Conservation (phyloP, 2,113 vertebrate species). For the Leuciscus idus region DNA sequence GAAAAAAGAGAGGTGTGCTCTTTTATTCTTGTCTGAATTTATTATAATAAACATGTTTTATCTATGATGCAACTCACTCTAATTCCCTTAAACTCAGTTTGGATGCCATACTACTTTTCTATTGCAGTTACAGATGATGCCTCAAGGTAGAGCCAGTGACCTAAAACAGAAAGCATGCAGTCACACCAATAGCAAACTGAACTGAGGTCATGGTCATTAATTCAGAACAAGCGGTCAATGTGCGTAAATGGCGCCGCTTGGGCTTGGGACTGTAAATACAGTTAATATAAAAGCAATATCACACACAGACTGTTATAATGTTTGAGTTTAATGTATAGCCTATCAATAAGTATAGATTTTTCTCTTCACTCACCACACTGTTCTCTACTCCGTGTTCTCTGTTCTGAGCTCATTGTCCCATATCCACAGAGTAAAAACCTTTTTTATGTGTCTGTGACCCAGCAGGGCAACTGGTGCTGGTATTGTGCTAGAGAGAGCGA, state of each 20-base stretch:
- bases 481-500: constrained; percentile 17
- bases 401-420: not conserved
- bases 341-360: not conserved
- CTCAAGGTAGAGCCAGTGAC: not conserved
- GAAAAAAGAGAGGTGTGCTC: not conserved
- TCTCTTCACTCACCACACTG: constrained; percentile 2
- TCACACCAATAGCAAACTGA: not conserved
- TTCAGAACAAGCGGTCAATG: not conserved
- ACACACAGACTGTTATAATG: not conserved
- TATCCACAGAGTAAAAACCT: not conserved
- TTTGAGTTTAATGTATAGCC: not conserved
- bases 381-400: not conserved
- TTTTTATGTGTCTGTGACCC: constrained; percentile 7
- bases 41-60: not conserved
- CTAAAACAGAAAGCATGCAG: not conserved
- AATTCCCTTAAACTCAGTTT: not conserved
- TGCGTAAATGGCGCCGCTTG: not conserved
- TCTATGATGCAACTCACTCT: not conserved
- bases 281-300: not conserved
- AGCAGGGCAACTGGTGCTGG: not conserved
- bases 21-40: not conserved
- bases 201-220: not conserved
- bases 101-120: not conserved
- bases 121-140: not conserved
- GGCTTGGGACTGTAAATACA: too few species aligned